Conservation (phyloP, 2,113 vertebrate genomes). For the Phyllostomus hastatus region DNA sequence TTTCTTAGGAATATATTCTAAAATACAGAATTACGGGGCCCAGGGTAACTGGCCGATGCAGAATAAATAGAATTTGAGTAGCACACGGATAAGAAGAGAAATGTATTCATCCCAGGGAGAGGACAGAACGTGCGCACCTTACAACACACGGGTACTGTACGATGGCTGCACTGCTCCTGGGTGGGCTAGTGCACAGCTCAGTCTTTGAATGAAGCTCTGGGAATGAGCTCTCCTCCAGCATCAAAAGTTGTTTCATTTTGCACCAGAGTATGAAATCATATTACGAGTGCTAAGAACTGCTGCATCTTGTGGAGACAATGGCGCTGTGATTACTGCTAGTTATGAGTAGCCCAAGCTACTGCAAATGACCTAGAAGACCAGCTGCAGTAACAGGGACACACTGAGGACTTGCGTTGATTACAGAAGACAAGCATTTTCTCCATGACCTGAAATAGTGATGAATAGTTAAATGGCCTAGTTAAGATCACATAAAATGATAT, state of each 20-base stretch:
- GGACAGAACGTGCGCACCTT: not conserved
- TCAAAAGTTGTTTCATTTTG: not conserved
- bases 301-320: not conserved
- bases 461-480: not conserved
- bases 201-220: not conserved
- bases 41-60: not conserved
- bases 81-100: not conserved
- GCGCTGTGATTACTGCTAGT: not conserved
- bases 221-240: not conserved
- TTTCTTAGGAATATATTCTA: not conserved
- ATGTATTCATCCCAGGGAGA: not conserved
- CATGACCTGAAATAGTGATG: not conserved
- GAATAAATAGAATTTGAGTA: not conserved
- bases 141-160: not conserved
- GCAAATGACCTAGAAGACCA: not conserved
- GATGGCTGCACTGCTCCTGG: not conserved
- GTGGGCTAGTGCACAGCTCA: fast-evolving
- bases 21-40: not conserved
- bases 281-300: not conserved
- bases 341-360: not conserved
- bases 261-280: not conserved
- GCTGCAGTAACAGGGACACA: not conserved
- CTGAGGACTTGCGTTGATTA: not conserved
- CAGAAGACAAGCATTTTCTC: not conserved
- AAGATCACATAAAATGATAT: not conserved